Evolutionary conservation across 2,113 vertebrate genomes (phyloP).

Genomic region (Taurulus bubalis): DNA sequence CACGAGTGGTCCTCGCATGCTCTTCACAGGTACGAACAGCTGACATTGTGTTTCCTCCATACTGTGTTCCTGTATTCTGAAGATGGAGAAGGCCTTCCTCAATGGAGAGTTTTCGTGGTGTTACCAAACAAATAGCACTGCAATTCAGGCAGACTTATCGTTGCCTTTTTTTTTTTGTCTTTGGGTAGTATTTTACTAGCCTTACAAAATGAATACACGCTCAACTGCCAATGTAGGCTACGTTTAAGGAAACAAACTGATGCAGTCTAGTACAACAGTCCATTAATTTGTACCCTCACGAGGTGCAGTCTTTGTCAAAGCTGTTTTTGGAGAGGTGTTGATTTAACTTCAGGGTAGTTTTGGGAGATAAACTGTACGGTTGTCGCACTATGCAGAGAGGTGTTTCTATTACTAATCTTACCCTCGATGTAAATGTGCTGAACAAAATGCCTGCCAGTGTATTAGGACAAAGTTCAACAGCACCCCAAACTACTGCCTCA

Average conservation of each 20-base stretch:
- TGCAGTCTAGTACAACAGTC: background rate
- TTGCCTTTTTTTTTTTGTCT: no score
- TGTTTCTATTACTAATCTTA: background rate
- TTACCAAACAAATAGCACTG: no score
- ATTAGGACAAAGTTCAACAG: background rate
- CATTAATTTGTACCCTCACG: background rate
- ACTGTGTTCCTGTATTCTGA: background rate
- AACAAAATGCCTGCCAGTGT: background rate
- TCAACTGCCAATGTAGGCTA: background rate
- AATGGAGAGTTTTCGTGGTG: background rate
- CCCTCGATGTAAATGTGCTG: background rate
- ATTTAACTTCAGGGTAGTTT: background rate
- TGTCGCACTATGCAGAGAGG: background rate
- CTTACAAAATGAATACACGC: background rate
- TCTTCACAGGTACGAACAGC: conserved; percentile 83
- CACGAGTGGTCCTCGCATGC: conserved; percentile 61
- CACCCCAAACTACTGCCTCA: background rate
- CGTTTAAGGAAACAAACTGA: background rate
- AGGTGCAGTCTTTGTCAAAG: background rate
- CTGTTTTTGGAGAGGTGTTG: background rate
- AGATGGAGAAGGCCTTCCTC: background rate
- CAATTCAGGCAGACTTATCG: background rate
- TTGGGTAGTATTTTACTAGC: background rate
- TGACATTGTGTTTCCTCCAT: background rate
- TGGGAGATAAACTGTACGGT: background rate